Conservation (phyloP, 2,113 vertebrate genomes). For the Amphiprion percula region DNA sequence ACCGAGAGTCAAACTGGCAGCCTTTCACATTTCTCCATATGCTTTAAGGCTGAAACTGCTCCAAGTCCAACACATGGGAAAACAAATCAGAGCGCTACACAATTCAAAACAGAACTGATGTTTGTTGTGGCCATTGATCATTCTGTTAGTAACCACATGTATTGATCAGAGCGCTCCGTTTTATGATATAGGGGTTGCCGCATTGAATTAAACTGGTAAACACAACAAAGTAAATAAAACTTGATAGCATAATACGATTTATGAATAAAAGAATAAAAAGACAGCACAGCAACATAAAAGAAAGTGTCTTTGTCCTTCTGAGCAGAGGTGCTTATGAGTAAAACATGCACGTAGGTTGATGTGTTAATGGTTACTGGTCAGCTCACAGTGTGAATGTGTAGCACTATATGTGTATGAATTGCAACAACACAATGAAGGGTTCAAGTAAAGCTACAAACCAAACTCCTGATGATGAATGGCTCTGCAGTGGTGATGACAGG, state of each 20-base stretch:
- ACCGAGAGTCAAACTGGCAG: constrained; percentile 29
- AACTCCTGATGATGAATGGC: neutral
- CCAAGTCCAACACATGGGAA: neutral
- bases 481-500: too few species aligned
- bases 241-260: neutral
- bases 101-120: constrained; percentile 16
- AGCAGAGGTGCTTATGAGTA: too few species aligned
- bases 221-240: neutral
- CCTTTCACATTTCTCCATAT: neutral
- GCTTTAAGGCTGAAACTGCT: constrained; percentile 32
- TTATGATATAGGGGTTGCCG: neutral
- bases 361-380: too few species aligned
- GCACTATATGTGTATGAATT: too few species aligned
- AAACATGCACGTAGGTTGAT: too few species aligned
- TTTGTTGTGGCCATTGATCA: neutral
- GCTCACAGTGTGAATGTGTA: too few species aligned
- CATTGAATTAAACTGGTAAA: neutral
- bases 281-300: neutral
- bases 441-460: neutral
- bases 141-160: neutral
- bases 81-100: neutral
- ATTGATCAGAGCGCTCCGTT: constrained; percentile 15
- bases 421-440: neutral
- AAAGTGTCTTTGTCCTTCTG: too few species aligned
- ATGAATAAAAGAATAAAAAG: neutral